Percentiles rank a stretch among this genome's conserved stretches.
phyloP scores from a whole-genome alignment of 2,797 vertebrate genomes.

The Eupleurogrammus muticus region DNA sequence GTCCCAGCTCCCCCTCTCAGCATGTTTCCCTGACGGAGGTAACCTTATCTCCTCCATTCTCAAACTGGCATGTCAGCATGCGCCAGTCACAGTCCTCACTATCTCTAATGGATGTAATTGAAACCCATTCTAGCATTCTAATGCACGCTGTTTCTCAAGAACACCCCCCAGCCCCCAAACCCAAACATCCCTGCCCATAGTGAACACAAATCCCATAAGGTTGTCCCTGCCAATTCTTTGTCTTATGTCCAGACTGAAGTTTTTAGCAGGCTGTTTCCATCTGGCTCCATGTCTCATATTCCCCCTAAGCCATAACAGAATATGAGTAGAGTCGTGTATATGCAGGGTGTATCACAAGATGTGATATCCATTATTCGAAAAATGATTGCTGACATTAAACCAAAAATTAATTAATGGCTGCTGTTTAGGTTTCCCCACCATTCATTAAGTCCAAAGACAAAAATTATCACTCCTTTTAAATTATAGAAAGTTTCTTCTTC shows the following conservation, averaged over 20 bases:
- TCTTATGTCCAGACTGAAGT: slow-evolving; percentile 30
- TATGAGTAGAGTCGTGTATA: slow-evolving; percentile 8
- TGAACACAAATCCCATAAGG: slow-evolving; percentile 24
- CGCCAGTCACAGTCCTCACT: slow-evolving; percentile 50
- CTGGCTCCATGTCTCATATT: slow-evolving; percentile 48
- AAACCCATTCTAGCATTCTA: slow-evolving; percentile 50
- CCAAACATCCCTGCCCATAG: background rate
- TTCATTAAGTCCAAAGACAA: background rate
- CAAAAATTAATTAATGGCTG: background rate
- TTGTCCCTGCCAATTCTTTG: slow-evolving; percentile 29
- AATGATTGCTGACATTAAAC: slow-evolving; percentile 8
- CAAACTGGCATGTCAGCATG: slow-evolving; percentile 52
- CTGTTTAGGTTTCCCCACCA: background rate
- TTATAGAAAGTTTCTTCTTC: background rate
- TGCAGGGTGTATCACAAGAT: slow-evolving; percentile 5
- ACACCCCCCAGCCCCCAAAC: background rate
- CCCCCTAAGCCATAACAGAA: slow-evolving; percentile 30
- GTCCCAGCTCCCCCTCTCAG: slow-evolving; percentile 11
- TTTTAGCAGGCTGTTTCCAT: slow-evolving; percentile 51
- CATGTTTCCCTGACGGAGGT: slow-evolving; percentile 42
- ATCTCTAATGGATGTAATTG: slow-evolving; percentile 70
- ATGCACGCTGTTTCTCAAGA: slow-evolving; percentile 33
- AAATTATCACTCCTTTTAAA: slow-evolving; percentile 2
- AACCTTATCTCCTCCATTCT: slow-evolving; percentile 65
- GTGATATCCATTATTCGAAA: slow-evolving; percentile 27